A percentile compares a stretch with the other conserved stretches of the same genome.
Conservation (phyloP, 2,113 vertebrate species). For the Hemiprocne comata region DNA sequence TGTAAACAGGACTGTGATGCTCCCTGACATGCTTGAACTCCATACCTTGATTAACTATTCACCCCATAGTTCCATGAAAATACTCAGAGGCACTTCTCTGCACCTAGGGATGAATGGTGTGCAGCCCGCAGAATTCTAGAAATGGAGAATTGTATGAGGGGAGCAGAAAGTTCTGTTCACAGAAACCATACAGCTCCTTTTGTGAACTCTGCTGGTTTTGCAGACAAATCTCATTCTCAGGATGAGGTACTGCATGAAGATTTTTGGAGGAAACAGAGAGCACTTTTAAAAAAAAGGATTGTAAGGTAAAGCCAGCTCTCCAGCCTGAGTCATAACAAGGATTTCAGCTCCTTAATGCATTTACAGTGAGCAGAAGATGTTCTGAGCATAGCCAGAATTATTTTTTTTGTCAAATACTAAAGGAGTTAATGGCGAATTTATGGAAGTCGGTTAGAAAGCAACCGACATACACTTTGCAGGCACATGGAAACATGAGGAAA, state of each 20-base stretch:
- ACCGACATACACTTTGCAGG: neutral
- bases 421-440: neutral
- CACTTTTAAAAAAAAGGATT: neutral
- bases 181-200: neutral
- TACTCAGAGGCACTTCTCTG: neutral
- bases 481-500: neutral
- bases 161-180: neutral
- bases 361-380: neutral
- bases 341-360: neutral
- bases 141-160: neutral
- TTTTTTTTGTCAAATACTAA: neutral
- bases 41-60: neutral
- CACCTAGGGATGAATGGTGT: neutral
- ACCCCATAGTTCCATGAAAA: neutral
- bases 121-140: neutral
- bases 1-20: too few relatives aligned
- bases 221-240: neutral
- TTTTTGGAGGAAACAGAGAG: neutral
- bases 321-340: neutral
- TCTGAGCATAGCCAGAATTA: neutral
- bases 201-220: neutral
- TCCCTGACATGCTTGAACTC: neutral
- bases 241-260: neutral
- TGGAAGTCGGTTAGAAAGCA: neutral
- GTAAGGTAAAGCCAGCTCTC: neutral